These are phyloP conservation scores for Myiagra hebetior DNA, from an alignment of 2,113 vertebrate genomes.

Conservation along the genomic window DNA sequence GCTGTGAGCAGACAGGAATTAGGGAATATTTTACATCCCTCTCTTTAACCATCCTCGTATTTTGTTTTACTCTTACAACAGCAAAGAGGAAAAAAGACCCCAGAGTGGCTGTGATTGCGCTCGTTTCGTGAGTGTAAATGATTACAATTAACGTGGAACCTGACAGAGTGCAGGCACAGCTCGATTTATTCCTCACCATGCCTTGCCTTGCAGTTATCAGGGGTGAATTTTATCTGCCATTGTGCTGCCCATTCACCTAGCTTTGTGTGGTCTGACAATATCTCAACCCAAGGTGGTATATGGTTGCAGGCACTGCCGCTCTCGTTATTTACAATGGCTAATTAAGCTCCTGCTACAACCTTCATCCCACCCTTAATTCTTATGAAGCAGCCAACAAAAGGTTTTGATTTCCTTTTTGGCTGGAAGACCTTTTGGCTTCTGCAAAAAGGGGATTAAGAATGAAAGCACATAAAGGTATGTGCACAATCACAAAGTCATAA, in stretches of 20 bases:
- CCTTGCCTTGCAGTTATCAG: constrained; percentile 12
- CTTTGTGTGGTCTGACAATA: constrained; percentile 72
- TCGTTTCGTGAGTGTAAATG: background rate
- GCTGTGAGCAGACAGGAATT: background rate
- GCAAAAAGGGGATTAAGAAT: constrained; percentile 72
- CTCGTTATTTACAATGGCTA: constrained; percentile 73
- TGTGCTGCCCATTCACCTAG: constrained; percentile 69
- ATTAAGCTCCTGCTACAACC: constrained; percentile 74
- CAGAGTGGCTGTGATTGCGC: background rate
- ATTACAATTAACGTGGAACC: constrained; percentile 24
- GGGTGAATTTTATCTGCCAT: constrained; percentile 55
- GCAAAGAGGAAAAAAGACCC: background rate
- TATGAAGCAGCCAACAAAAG: constrained; percentile 73
- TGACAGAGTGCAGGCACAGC: background rate
- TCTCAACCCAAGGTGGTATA: constrained; percentile 72
- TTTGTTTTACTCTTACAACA: background rate
- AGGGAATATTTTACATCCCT: background rate
- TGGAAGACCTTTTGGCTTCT: constrained; percentile 74
- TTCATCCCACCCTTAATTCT: constrained; percentile 71
- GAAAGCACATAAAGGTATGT: constrained; percentile 73
- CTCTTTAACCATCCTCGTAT: background rate
- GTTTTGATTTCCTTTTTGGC: constrained; percentile 76
- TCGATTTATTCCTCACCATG: background rate
- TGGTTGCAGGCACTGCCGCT: constrained; percentile 69
- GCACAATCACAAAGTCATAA: constrained; percentile 71